Evolutionary conservation across 2,888 invertebrate genomes (phyloP), one percentile per base, ranked within the genome.

Genomic region (Vesta saturnalis): DNA sequence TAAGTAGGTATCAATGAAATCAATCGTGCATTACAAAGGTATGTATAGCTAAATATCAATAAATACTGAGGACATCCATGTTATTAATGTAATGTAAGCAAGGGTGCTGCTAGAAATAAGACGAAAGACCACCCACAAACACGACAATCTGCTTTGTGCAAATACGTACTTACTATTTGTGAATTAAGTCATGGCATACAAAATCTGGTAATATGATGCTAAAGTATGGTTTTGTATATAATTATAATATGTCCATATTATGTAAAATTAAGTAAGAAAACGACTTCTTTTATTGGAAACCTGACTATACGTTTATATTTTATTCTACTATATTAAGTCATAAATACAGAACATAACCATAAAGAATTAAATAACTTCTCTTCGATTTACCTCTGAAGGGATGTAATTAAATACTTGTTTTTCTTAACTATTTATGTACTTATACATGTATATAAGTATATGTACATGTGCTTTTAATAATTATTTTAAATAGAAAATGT

Each of bases 41-140:
- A 35, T 58, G 58, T 58, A 58, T 15, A 52, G 21, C 19, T 19
- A 52, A 52, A 52, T 52, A 52, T 52, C 52, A 52, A 43, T 47
- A 59, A 59, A 46, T 52, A 64, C 21, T 64, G 35, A 58, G 49
- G 52, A 64, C 64, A 18, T 64, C 64, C 22, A 47, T 59, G 30
- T 52, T 64, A 64, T 64, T 64, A 58, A 18, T 23, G 56, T 46
- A 55, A 43, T 55, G 55, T 21, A 52, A 18, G 60, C 60, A 43
- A 66, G 60, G 66, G 66, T 60, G 66, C 60, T 60, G 58, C 14
- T 52, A 19, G 4, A 56, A 52, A 59, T 52, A 59, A 35, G 54
- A 59, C 43, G 60, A 47, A 46, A 65, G 60, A 60, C 66, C 66
- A 66, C 66, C 60, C 66, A 60, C 66, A 39, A 56, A 30, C 30